These are phyloP conservation scores for Montifringilla adamsi DNA, from an alignment of 2,113 vertebrate species.

Conservation along the genomic window DNA sequence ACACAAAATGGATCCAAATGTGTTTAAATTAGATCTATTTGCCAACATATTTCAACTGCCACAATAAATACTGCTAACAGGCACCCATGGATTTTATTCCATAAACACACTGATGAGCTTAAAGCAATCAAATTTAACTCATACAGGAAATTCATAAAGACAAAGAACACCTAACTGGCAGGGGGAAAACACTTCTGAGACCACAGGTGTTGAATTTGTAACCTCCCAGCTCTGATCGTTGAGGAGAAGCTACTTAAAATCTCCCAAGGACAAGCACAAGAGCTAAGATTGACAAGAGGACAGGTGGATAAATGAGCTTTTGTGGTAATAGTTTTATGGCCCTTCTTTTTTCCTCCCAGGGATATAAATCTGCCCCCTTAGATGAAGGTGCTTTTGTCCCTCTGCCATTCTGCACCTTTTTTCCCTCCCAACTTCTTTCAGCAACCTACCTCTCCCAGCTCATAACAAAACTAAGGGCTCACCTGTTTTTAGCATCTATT, in stretches of 20 bases:
- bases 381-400: not conserved
- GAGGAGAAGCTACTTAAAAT: not conserved
- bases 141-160: not conserved
- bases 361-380: not conserved
- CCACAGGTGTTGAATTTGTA: not conserved
- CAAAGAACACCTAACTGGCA: not conserved
- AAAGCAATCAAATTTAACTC: not conserved
- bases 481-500: not conserved
- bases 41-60: not conserved
- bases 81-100: not conserved
- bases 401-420: not conserved
- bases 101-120: not conserved
- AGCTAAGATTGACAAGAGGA: not conserved
- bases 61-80: not conserved
- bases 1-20: not conserved
- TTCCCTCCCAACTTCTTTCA: not conserved
- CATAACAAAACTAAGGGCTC: not conserved
- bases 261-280: not conserved
- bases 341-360: not conserved
- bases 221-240: not conserved
- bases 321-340: not conserved
- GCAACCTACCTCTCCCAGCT: not conserved
- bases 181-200: not conserved
- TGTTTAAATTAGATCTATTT: not conserved
- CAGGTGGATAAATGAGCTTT: not conserved